Evolutionary conservation across 1,140 invertebrate species (phyloP), one percentile per base, ranked within the genome.

Genomic region (Lordiphosa clarofinis): DNA sequence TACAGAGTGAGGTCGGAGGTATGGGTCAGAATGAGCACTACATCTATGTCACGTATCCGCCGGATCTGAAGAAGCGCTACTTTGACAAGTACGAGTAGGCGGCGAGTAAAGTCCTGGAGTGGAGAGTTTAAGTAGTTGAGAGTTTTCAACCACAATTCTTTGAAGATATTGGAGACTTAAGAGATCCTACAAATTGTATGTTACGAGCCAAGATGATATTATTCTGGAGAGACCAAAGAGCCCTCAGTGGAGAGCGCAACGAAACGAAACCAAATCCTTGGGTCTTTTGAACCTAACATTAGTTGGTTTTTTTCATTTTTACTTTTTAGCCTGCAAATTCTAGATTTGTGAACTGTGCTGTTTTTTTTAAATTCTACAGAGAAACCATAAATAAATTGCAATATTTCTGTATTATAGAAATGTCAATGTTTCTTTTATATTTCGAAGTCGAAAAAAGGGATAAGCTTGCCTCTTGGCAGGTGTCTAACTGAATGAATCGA

Each of bases 41-140:
- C 89, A 95, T 96, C 66, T 96, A 95, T 89, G 95, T 95, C 57
- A 94, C 94, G 43, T 96, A 96, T 90, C 95, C 95, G 47, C 94
- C 95, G 9, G 95, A 95, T 89, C 90, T 96, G 33, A 95, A 95
- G 88, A 92, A 94, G 69, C 91, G 94, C 47, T 91, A 95, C 65
- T 91, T 95, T 53, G 94, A 95, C 90, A 95, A 94, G 94, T 95
- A 93, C 87, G 90, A 88, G 69, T 88, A 81, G 57, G 13, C 19
- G 10, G 19, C 8, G 5, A 24, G 9, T 13, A 8, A 10, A 7
- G 13, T 9, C 3, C 12, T 6, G 10, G 49, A 33, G 59, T 28
- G 28, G 8, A 40, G 15, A 28, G 31, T 28, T 42, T 35, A 37
- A 53, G 24, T 48, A 36, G 48, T 53, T 56, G 19, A 19, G 19